phyloP scores from a whole-genome alignment of 2,797 vertebrate species.

The Danio kyathit region DNA sequence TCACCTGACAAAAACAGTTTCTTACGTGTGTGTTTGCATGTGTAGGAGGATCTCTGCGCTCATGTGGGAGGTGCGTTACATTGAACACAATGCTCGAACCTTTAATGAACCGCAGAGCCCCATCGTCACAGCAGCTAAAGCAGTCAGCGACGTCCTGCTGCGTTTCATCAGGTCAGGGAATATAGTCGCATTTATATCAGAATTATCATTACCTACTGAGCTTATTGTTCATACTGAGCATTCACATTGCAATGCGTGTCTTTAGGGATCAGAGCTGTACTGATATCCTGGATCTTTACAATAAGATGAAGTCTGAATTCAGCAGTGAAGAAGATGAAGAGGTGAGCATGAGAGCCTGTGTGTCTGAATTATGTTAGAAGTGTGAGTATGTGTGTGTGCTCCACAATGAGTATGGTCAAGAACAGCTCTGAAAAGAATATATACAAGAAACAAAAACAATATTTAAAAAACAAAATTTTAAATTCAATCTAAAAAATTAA shows the following conservation, averaged over 20 bases:
- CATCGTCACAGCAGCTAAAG: constrained; percentile 94
- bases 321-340: constrained; percentile 89
- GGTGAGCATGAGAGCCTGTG: constrained; percentile 65
- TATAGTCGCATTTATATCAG: not conserved
- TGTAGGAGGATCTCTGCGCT: constrained; percentile 94
- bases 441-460: no score
- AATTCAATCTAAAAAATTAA: no score
- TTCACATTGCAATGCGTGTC: constrained; percentile 2
- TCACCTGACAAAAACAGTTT: not conserved
- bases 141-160: constrained; percentile 92
- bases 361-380: not conserved
- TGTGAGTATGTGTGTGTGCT: constrained; percentile 39
- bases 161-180: constrained; percentile 90
- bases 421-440: not conserved
- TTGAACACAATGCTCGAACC: constrained; percentile 97
- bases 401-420: not conserved
- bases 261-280: constrained; percentile 93
- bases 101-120: constrained; percentile 98
- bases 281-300: constrained; percentile 91
- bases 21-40: constrained; percentile 10
- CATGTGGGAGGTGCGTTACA: constrained; percentile 99
- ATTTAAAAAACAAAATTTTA: no score
- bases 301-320: constrained; percentile 88
- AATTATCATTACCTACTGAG: not conserved
- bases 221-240: not conserved